Base-by-base conservation (phyloP, 2,888 invertebrate genomes). In the Mimachlamys varia region DNA sequence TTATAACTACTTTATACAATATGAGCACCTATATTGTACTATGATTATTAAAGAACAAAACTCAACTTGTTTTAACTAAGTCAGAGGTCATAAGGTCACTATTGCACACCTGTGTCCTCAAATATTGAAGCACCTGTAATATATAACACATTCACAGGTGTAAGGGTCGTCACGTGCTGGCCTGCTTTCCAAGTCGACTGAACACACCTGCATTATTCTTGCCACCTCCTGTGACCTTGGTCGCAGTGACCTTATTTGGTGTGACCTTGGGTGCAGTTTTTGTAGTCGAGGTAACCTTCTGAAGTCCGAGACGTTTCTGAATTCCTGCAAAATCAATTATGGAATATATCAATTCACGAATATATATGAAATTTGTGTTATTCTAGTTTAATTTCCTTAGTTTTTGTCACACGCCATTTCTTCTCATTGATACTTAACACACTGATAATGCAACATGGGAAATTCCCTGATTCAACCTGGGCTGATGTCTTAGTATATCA, bases 151-250 rank as follows among this genome's bases (percentile, higher is more conserved):
- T 58, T 19, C 58, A 58, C 58, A 22, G 58, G 58, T 58, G 22
- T 58, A 19, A 58, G 22, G 58, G 22, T 76, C 22, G 33, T 89
- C 89, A 89, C 13, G 88, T 50, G 87, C 33, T 37, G 5, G 88
- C 50, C 58, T 88, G 90, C 90, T 94, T 95, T 27, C 95, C 95
- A 13, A 95, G 93, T 44, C 95, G 91, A 55, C 94, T 92, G 90
- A 95, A 95, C 15, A 95, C 94, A 38, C 95, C 95, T 37, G 89
- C 87, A 53, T 88, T 58, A 33, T 90, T 89, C 88, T 88, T 89
- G 19, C 22, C 50, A 44, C 4, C 87, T 88, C 88, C 89, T 53
- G 38, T 37, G 22, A n/a, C 44, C 27, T 49, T 88, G 22, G 38
- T 27, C 3, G 2, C 7, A 19, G 76, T 89, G 44, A 44, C 50